Evolutionary conservation across 1,140 invertebrate genomes (phyloP), one percentile per base, ranked within the genome.

Genomic region (Pygmarrhopalites habei): DNA sequence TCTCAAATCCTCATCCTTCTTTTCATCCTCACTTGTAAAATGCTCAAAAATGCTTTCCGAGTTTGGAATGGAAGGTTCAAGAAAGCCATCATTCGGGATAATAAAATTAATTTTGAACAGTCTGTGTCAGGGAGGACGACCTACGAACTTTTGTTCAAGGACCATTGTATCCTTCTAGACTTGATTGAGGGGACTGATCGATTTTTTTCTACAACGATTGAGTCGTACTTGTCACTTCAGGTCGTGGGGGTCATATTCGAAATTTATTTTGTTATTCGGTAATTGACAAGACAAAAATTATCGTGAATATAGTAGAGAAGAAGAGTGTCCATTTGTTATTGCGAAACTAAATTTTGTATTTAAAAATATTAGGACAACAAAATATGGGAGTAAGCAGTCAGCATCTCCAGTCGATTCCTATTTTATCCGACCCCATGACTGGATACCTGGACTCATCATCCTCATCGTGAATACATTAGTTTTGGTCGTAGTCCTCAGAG

Each of bases 101-200:
- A 46, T 21, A n/a, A n/a, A n/a, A n/a, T n/a, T n/a, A 28, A 62
- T 5, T 58, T 53, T n/a, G 23, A 28, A n/a, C 67, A 68, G 28
- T 53, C 29, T 15, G 28, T 46, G 10, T 26, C 44, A 63, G 60
- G 60, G 0, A 30, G 63, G 23, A 64, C 60, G 23, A 65, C 59
- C 1, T 64, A 44, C 44, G 30, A 21, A 3, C 47, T 68, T 4
- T 52, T 68, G 17, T 65, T 60, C 44, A 55, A 65, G 58, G 64
- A 65, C 28, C 64, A 65, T 29, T 60, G 62, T 19, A 32, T 59
- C 19, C 56, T 68, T 4, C 26, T 68, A 43, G 64, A 66, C 53
- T 60, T 69, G 39, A 43, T 69, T 29, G 67, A 69, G 26, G 67
- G 62, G 7, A 60, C 57, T 1, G 61, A 69, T 49, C 46, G 56